These are phyloP conservation scores for Neodiprion fabricii DNA, from an alignment of 1,140 invertebrate genomes.

Conservation along the genomic window DNA sequence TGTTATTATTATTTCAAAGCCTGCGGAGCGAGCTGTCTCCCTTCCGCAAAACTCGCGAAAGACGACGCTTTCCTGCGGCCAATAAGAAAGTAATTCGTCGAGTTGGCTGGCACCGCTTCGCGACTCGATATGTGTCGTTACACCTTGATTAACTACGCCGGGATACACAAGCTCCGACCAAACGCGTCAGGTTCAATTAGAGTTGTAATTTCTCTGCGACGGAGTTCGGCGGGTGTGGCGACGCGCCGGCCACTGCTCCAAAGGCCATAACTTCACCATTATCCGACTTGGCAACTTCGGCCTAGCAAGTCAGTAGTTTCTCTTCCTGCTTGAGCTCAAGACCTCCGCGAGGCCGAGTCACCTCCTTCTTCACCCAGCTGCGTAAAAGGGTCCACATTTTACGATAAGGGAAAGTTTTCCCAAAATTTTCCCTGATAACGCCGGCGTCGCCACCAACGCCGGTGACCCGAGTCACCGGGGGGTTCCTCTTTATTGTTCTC, in stretches of 20 bases:
- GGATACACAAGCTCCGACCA: not conserved
- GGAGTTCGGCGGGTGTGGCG: constrained; percentile 2
- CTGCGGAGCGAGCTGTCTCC: not conserved
- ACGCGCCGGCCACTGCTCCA: not conserved
- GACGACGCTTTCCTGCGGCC: no score
- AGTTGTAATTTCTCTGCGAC: not conserved
- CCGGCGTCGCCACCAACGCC: not conserved
- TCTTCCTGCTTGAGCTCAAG: constrained; percentile 1
- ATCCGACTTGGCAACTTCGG: constrained; percentile 12
- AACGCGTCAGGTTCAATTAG: constrained; percentile 5
- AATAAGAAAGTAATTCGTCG: no score
- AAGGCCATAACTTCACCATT: constrained; percentile 12
- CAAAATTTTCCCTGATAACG: constrained; percentile 16
- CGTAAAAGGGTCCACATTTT: constrained; percentile 15
- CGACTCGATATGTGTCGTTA: no score
- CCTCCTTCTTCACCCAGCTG: constrained; percentile 7
- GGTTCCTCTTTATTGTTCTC: not conserved
- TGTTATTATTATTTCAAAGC: constrained; percentile 3
- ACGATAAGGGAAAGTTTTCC: not conserved
- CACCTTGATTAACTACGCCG: no score
- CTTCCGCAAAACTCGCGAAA: no score
- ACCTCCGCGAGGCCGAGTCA: constrained; percentile 1
- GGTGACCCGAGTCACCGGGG: constrained; percentile 9
- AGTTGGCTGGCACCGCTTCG: no score
- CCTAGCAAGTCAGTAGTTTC: constrained; percentile 4